These are phyloP conservation scores for Baccha elongata DNA, from an alignment of 2,888 invertebrate genomes.

Conservation along the genomic window DNA sequence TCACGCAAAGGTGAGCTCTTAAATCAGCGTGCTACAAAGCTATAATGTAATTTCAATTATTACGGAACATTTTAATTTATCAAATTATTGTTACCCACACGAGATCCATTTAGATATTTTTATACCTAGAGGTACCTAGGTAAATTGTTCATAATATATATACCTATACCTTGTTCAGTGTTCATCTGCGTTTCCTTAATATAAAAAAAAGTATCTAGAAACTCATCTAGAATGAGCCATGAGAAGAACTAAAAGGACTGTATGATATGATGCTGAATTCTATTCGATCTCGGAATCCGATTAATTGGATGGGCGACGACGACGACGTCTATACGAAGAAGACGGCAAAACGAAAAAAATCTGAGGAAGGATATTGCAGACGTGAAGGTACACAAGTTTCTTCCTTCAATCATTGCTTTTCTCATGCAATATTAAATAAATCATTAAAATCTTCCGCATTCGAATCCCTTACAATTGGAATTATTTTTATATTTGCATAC, in stretches of 20 bases:
- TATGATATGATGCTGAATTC: slow-evolving; percentile 17
- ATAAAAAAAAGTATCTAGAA: slow-evolving; percentile 14
- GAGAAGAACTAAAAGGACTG: background rate
- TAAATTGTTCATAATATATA: too few relatives aligned
- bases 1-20: slow-evolving; percentile 6
- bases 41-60: slow-evolving; percentile 49
- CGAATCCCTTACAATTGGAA: slow-evolving; percentile 60
- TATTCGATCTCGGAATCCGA: slow-evolving; percentile 27
- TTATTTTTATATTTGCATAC: slow-evolving; percentile 56
- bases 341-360: too few relatives aligned
- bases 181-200: background rate
- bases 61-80: slow-evolving; percentile 41
- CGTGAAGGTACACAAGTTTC: slow-evolving; percentile 1
- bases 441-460: slow-evolving; percentile 72
- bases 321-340: too few relatives aligned
- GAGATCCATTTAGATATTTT: slow-evolving; percentile 28
- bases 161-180: too few relatives aligned
- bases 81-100: slow-evolving; percentile 33
- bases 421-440: slow-evolving; percentile 56
- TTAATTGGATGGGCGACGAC: slow-evolving; percentile 41
- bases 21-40: background rate
- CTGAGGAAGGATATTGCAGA: background rate
- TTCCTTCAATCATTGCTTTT: slow-evolving; percentile 20
- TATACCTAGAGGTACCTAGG: background rate
- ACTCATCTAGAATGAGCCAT: slow-evolving; percentile 25